Base-by-base conservation (phyloP, 2,888 invertebrate genomes). In the Euzophera pinguis region DNA sequence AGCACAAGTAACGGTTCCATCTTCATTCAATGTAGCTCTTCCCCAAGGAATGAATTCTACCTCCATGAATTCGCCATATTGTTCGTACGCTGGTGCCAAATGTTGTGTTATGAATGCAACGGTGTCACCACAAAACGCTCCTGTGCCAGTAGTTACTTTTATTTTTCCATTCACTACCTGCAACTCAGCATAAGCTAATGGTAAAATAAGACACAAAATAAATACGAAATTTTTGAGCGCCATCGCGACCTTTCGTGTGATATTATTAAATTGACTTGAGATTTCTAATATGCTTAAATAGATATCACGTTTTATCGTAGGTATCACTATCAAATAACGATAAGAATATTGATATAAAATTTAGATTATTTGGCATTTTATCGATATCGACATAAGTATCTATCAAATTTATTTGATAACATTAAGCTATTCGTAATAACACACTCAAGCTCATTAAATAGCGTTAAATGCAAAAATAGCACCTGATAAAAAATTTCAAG, bases 41-140 rank as follows among this genome's bases (percentile, higher is more conserved):
- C 90, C 90, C 90, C 90, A 91, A 0, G 88, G 82, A 0, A 90
- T 69, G 47, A 84, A 88, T 57, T 88, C 80, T 0, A 90, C 52
- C 7, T 87, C 80, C 53, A 90, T 55, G 43, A 69, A 82, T 0
- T 83, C 59, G 9, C 70, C 69, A 59, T 82, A 87, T 16, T 74
- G 62, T 10, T 61, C 62, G 43, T 82, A 84, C 0, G 80, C 71
- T 34, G 75, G 71, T 0, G 55, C 62, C 7, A 90, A 61, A 14
- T 81, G 73, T 10, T 65, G 42, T 13, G 53, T 50, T 12, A 89
- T 72, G 47, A 86, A 89, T 4, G 47, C 64, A 0, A 76, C 72
- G 0, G 88, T 84, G 50, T 86, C 80, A 1, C 64, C 10, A 53
- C 88, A 89, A 12, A 75, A 84, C 4, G 90, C 62, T n/a, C 85